A percentile compares a stretch with the other conserved stretches of the same genome.
phyloP scores from a whole-genome alignment of 2,797 vertebrate species.

The Pitangus sulphuratus region DNA sequence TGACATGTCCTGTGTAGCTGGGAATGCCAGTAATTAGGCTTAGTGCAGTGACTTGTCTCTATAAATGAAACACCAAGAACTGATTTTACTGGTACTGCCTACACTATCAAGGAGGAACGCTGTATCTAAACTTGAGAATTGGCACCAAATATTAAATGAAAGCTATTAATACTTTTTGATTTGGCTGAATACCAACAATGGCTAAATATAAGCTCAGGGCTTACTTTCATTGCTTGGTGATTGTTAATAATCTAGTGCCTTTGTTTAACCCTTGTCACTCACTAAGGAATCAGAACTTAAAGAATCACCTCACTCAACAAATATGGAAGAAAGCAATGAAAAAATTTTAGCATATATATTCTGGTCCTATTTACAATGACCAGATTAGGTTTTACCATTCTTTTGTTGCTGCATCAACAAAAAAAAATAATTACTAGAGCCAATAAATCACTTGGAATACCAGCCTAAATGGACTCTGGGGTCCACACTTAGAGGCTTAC shows the following conservation, averaged over 20 bases:
- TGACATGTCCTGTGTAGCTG: not conserved
- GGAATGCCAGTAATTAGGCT: not conserved
- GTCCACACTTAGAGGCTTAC: not conserved
- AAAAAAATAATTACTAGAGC: not conserved
- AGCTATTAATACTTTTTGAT: not conserved
- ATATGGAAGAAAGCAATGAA: not conserved
- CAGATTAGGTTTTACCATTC: not conserved
- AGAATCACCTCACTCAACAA: not conserved
- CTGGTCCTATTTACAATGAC: not conserved
- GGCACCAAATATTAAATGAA: not conserved
- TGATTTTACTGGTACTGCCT: not conserved
- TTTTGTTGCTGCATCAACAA: not conserved
- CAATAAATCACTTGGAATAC: not conserved
- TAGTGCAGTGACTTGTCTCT: not conserved
- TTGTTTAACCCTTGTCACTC: not conserved
- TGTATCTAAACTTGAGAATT: not conserved
- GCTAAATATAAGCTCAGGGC: not conserved
- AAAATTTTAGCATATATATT: not conserved
- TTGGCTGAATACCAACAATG: not conserved
- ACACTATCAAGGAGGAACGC: not conserved
- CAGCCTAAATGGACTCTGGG: not conserved
- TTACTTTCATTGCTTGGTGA: not conserved
- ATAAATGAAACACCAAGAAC: not conserved
- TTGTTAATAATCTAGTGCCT: not conserved
- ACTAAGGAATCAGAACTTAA: not conserved